Evolutionary conservation across 1,140 invertebrate species (phyloP), one percentile per base, ranked within the genome.

Genomic region (Maniola jurtina): DNA sequence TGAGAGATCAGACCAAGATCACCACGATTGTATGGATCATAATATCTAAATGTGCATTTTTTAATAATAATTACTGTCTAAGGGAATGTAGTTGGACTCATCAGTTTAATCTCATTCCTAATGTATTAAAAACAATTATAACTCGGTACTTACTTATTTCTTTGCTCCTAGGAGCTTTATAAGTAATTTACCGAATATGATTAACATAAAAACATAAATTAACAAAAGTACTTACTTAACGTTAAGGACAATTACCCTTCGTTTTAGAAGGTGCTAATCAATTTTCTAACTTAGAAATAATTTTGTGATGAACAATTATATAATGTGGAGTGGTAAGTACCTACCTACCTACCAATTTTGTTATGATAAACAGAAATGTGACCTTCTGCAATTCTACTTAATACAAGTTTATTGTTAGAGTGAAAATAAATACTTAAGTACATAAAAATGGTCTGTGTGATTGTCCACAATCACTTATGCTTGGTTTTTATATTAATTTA

Each of bases 191-290:
- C 45, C 48, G 48, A 62, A 14, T 62, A 34, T 61, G 25, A 14
- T 36, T 52, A 5, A 61, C 13, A 15, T 62, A 47, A 42, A 64
- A 45, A 48, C 47, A 72, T 61, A 64, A 70, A 67, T 57, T 50
- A 64, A 64, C 62, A 54, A 64, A 64, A 60, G 59, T 66, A 66
- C 65, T 66, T 66, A 66, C 58, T 56, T 66, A 55, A 40, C 35
- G 59, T 25, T 66, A 61, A 61, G 58, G 56, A 45, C 38, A 40
- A 38, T 50, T 40, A 71, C 52, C 80, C 84, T 86, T 86, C 84
- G 82, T 86, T 86, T 84, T 86, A 86, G 84, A 86, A 86, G 84
- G 84, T 40, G 48, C 54, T 68, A 52, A 66, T 40, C 38, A 61
- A 62, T 47, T 58, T 57, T 68, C 60, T 71, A 71, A 64, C 64